Conservation (phyloP, 2,113 vertebrate species). For the Corythornis madagascariensis region DNA sequence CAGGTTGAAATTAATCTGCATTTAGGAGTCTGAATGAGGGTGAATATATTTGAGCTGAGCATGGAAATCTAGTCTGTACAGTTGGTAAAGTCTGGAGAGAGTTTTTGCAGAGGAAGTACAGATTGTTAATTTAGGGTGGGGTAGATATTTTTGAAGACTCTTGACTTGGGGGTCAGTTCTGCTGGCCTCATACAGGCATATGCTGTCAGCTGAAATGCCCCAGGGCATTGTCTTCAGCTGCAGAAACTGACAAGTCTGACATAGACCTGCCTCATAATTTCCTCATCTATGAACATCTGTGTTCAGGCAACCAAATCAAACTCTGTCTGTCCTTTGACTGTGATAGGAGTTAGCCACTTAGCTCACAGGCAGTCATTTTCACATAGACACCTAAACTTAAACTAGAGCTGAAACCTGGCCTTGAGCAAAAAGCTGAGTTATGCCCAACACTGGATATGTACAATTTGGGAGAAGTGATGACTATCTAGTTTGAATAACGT, state of each 20-base stretch:
- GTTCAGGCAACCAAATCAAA: neutral
- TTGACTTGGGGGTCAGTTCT: neutral
- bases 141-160: neutral
- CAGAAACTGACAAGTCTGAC: neutral
- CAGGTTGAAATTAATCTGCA: neutral
- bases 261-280: neutral
- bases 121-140: neutral
- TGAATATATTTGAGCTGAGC: neutral
- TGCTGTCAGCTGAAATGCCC: neutral
- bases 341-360: neutral
- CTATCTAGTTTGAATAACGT: neutral
- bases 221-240: neutral
- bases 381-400: neutral
- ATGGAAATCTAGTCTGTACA: neutral
- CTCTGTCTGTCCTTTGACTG: neutral
- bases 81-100: neutral
- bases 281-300: neutral
- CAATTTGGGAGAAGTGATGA: neutral
- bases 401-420: neutral
- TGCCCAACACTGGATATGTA: neutral
- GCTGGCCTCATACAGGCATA: neutral
- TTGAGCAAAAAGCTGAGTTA: neutral
- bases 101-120: neutral
- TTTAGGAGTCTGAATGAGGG: neutral
- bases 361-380: accelerated